A percentile compares a stretch with the other conserved stretches of the same genome.
Evolutionary conservation across 2,888 invertebrate genomes (phyloP).

Genomic region (Tetropium fuscum): DNA sequence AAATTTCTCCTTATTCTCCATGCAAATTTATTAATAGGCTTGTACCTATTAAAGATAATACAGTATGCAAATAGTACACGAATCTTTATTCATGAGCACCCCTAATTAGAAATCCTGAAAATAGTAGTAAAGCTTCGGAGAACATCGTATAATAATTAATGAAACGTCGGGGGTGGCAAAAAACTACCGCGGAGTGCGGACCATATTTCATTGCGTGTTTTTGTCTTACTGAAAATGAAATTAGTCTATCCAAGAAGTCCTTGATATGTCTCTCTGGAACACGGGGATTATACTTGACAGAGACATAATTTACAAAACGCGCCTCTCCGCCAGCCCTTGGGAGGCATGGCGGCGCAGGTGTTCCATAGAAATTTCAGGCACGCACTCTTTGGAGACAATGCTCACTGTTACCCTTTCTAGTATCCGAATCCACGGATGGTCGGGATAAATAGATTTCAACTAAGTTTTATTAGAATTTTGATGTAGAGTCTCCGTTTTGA

Average conservation of each 20-base stretch:
- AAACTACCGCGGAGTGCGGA: background rate
- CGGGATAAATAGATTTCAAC: slow-evolving; percentile 31
- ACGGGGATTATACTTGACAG: slow-evolving; percentile 13
- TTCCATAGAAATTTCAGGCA: slow-evolving; percentile 24
- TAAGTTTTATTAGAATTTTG: slow-evolving; percentile 32
- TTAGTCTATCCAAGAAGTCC: slow-evolving; percentile 15
- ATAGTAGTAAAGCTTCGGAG: no score
- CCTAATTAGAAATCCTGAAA: no score
- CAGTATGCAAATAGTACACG: no score
- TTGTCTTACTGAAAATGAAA: slow-evolving; percentile 16
- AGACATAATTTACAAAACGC: slow-evolving; percentile 20
- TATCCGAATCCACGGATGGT: slow-evolving; percentile 20
- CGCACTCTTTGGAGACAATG: slow-evolving; percentile 24
- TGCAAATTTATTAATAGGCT: no score
- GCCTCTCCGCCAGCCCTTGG: slow-evolving; percentile 8
- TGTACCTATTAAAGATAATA: no score
- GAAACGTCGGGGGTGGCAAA: background rate
- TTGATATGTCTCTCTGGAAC: slow-evolving; percentile 17
- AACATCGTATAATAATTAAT: background rate
- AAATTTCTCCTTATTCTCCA: no score
- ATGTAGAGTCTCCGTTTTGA: slow-evolving; percentile 21
- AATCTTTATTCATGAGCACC: no score
- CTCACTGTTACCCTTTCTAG: slow-evolving; percentile 26
- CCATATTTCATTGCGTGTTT: slow-evolving; percentile 10
- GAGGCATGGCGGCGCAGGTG: slow-evolving; percentile 12